Percentiles rank a stretch among this genome's conserved stretches.
These are phyloP conservation scores for Drosophila pegasa DNA, from an alignment of 2,888 invertebrate genomes.

Conservation along the genomic window DNA sequence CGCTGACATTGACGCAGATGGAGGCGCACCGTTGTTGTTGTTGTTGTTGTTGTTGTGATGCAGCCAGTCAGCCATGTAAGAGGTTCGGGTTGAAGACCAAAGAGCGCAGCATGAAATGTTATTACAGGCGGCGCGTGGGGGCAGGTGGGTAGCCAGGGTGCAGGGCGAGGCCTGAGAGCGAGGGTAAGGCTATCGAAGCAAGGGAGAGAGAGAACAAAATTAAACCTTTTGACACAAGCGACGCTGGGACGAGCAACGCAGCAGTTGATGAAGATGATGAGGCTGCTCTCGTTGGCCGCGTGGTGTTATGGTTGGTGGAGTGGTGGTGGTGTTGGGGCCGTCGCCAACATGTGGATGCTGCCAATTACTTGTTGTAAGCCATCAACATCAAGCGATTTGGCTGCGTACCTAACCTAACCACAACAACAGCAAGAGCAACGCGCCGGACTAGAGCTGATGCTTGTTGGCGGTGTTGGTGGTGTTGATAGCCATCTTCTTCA, in stretches of 20 bases:
- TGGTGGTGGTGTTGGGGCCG: constrained; percentile 43
- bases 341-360: constrained; percentile 73
- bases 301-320: constrained; percentile 13
- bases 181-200: constrained; percentile 10
- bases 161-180: neutral
- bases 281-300: constrained; percentile 36
- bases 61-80: constrained; percentile 69
- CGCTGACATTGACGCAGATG: constrained; percentile 73
- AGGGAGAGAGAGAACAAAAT: constrained; percentile 52
- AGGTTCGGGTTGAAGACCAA: constrained; percentile 69
- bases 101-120: constrained; percentile 71
- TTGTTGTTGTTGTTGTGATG: constrained; percentile 39
- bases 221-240: constrained; percentile 80
- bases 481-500: constrained; percentile 81
- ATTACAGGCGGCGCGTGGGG: constrained; percentile 59
- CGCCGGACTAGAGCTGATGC: constrained; percentile 4
- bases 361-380: constrained; percentile 80
- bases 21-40: constrained; percentile 34
- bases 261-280: constrained; percentile 65
- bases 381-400: constrained; percentile 80
- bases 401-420: constrained; percentile 50
- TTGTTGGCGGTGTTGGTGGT: constrained; percentile 61
- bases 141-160: constrained; percentile 11
- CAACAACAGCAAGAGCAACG: constrained; percentile 4
- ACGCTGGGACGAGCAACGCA: constrained; percentile 61